Base-by-base conservation (phyloP, 2,888 invertebrate genomes). In the Smittia sp. region DNA sequence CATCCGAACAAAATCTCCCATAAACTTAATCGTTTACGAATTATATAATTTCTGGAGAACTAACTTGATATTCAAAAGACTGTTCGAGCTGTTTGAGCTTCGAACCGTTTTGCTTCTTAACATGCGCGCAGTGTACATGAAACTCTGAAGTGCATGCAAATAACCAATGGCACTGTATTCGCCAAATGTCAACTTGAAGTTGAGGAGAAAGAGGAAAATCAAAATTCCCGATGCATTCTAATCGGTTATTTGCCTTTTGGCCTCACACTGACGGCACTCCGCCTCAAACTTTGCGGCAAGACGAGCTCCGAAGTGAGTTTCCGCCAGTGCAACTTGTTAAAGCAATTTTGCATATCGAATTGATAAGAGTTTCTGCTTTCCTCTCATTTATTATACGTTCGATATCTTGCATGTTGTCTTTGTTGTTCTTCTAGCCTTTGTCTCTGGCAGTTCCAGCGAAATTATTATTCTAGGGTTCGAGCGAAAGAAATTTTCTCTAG, bases 351-450 rank as follows among this genome's bases (percentile, higher is more conserved):
- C 69, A 69, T 69, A 69, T 69, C 52, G 11, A 58, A 69, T 38
- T 72, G 72, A 72, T 72, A 72, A 72, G 72, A 72, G 52, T 54
- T 39, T 62, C 27, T 62, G 13, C 20, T 66, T 66, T 66, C 38
- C 39, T 63, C 18, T 72, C 72, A 72, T 72, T 72, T 72, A 72
- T 72, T 72, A 72, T 72, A 39, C 72, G 52, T 24, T 25, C 27
- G 24, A 18, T 70, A 70, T 70, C 69, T 70, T 65, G 11, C 27
- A 24, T 32, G 58, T 58, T 58, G 18, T 4, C 18, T 58, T 58
- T 70, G 9, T 18, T 46, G 22, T 58, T 58, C 58, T 1, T 58
- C 22, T 22, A 58, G 22, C 58, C 58, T 58, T 58, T 58, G 58
- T 58, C 9, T 58, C 46, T 58, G 58, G 46, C 46, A 58, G 32